Evolutionary conservation across 2,888 invertebrate genomes (phyloP), one percentile per base, ranked within the genome.

Genomic region (Germaria angustata): DNA sequence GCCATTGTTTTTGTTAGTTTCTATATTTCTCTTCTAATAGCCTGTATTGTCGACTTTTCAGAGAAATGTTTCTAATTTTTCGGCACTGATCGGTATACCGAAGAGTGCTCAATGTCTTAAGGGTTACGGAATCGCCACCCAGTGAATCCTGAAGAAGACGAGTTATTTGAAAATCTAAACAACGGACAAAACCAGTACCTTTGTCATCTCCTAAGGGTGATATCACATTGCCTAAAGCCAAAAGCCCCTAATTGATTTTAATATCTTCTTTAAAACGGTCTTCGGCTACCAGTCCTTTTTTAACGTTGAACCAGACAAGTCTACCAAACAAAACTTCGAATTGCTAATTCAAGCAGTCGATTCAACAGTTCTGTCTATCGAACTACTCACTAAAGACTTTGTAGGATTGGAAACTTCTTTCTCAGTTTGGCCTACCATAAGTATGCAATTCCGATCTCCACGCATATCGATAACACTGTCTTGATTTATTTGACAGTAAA

Each of bases 141-240:
- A 98, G 92, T 6, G 98, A 98, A 92, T 98, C 98, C 93, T 98
- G 98, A 55, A 99, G 91, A 9, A 99, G 91, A 76, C 98, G 93
- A 0, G 99, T 99, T 0, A 99, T 92, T 89, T 97, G 98, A 79
- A 98, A 97, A 87, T 98, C 98, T 63, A 98, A 92, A 88, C 98
- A 99, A 0, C 97, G 95, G 61, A 99, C 95, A 87, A 95, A 97
- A 22, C 93, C 92, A 4, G 93, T 89, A 9, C 84, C 90, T 88
- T 87, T 91, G 88, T 85, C 93, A 41, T 85, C 88, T 9, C 97
- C 97, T 1, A 99, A 91, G 0, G 97, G 96, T 0, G 97, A 97
- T 80, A 99, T 99, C 0, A 99, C 98, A 90, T 98, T 98, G 7
- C 98, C 98, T 0, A 99, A 92, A 0, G 97, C 97, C 17, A 98